Base-by-base conservation (phyloP, 2,888 invertebrate genomes). In the Congeria kusceri region DNA sequence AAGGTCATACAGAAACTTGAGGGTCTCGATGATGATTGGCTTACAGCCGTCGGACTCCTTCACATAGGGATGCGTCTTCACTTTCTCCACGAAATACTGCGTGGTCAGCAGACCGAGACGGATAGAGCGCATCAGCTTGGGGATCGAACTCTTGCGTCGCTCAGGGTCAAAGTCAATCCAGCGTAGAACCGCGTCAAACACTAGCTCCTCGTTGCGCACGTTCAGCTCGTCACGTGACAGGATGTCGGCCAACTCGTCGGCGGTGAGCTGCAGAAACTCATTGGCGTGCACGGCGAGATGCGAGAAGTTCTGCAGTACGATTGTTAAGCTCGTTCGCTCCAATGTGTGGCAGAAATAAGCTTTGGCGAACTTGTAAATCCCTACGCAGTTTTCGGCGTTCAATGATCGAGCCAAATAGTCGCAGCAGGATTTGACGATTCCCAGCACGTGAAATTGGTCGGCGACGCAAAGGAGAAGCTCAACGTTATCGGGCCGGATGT, bases 1-100 rank as follows among this genome's bases (percentile, higher is more conserved):
- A 91, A 98, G 94, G 92, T 98, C 98, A 94, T 98, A 98, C 61
- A 98, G 95, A 93, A 98, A 98, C 92, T 97, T 97, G 49, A 98
- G 94, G 0, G 98, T 97, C 93, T 98, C 97, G 46, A 98, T 97
- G 81, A 98, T 96, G 83, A 98, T 95, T 0, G 98, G 97, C 20
- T 97, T 95, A 86, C 98, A 97, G 13, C 96, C 96, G 83, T 97
- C 97, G 66, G 83, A 88, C 62, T 90, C 96, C 15, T 95, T 95
- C 0, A 98, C 97, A 93, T 97, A 98, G 0, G 96, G 96, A 93
- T 98, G 97, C 83, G 97, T 96, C 93, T 93, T 93, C 28, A 94
- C 97, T 25, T 1, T 53, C 20, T 53, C 53, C 20, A 53, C 53
- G 25, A 53, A 53, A 11, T 96, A 98, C 95, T 97, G 95, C 1